Evolutionary conservation across 2,113 vertebrate genomes (phyloP).

Genomic region (Isurus oxyrinchus): DNA sequence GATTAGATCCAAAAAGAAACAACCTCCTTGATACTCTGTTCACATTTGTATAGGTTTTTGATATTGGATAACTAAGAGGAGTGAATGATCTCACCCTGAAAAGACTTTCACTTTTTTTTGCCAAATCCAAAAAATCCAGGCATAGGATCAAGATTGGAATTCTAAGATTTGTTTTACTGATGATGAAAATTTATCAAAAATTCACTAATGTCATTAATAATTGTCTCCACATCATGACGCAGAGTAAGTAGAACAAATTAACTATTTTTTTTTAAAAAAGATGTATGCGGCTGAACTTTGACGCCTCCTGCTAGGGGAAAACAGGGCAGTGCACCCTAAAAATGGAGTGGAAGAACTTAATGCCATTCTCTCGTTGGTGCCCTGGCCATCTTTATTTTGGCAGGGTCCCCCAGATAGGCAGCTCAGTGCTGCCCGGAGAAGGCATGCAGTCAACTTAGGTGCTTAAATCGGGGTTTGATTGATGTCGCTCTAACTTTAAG

Average conservation of each 20-base stretch:
- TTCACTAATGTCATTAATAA: not conserved
- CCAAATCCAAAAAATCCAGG: not conserved
- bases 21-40: not conserved
- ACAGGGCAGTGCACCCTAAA: not conserved
- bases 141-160: not conserved
- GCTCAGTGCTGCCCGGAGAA: not conserved
- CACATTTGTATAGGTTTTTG: not conserved
- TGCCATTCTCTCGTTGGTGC: not conserved
- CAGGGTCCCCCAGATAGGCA: not conserved
- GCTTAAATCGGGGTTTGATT: not conserved
- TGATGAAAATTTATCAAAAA: conserved; percentile 1
- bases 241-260: not conserved
- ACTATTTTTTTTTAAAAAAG: not conserved
- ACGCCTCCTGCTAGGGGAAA: not conserved
- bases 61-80: not conserved
- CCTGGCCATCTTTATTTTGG: not conserved
- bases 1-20: not conserved
- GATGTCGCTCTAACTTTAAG: not conserved
- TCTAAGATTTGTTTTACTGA: not conserved
- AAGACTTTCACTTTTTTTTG: not conserved
- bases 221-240: not conserved
- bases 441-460: not conserved
- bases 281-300: not conserved
- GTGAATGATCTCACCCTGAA: not conserved
- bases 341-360: not conserved